Base-by-base conservation (phyloP, 2,797 vertebrate genomes). In the Typhlichthys subterraneus region DNA sequence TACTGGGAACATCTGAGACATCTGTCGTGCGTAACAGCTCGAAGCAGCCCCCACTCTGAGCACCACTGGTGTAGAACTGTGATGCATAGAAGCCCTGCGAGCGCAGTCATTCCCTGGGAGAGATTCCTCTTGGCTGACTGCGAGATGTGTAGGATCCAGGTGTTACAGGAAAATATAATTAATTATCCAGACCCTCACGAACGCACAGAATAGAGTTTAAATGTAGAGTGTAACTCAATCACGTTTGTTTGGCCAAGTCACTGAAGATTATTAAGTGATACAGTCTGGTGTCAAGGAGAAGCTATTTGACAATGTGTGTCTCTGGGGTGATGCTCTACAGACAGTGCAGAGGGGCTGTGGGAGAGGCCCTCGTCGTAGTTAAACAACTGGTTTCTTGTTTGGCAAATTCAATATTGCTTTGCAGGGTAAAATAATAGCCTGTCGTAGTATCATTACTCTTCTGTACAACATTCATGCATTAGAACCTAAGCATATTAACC, bases 181-280 rank as follows among this genome's bases (percentile, higher is more conserved):
- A 6, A 38, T 38, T 38, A 73, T 72, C 49, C 61, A 70, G 75
- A 72, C 75, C 57, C 69, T 12, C 55, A 19, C 31, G 12, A 53
- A 62, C 12, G 38, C 33, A 62, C 29, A 69, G 54, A 63, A 14
- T 46, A 65, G 69, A 81, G 23, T 13, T 55, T 59, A 61, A 48
- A 45, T 47, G 19, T 56, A 51, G 48, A 52, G 42, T 57, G 50
- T 67, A 72, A 76, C 68, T 76, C 69, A 60, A 49, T 14, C 59
- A 47, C 70, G 33, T 65, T 12, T 38, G 62, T 67, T 67, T 46
- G 57, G 52, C 47, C 50, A 42, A 54, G 61, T 49, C 23, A 23
- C 23, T 23, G 23, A 23, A 52, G 63, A 66, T 66, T 23, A 31
- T n/a, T 14, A 13, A 57, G 56, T 29, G 47, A 66, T 23, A 23